These are phyloP conservation scores for Acanthosepion esculentum DNA, from an alignment of 2,888 invertebrate genomes.

Conservation along the genomic window DNA sequence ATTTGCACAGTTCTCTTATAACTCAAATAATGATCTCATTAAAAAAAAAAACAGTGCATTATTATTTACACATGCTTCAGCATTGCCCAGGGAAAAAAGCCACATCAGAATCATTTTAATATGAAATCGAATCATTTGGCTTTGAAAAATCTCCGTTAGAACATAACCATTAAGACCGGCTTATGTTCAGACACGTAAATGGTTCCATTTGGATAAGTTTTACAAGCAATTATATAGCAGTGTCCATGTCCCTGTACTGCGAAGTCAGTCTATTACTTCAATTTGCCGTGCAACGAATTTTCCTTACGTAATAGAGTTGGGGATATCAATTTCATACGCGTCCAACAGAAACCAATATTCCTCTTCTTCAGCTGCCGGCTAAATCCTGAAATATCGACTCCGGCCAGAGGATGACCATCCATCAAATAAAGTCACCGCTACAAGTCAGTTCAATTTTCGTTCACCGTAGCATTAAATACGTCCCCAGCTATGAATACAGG, in stretches of 20 bases:
- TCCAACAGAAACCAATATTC: not conserved
- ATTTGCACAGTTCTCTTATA: too few species aligned
- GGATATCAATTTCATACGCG: not conserved
- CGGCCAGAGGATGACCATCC: slow-evolving; percentile 13
- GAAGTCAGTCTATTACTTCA: not conserved
- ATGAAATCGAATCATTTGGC: not conserved
- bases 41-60: too few species aligned
- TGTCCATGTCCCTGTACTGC: not conserved
- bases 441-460: slow-evolving; percentile 21
- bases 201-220: not conserved
- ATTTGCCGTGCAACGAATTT: not conserved
- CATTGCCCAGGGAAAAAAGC: not conserved
- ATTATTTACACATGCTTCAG: too few species aligned
- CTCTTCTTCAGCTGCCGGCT: not conserved
- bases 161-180: not conserved
- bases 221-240: not conserved
- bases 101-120: not conserved
- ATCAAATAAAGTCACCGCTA: not conserved
- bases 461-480: slow-evolving; percentile 14
- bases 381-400: not conserved
- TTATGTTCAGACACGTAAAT: not conserved
- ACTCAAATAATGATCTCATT: too few species aligned
- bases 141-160: not conserved
- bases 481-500: slow-evolving; percentile 24
- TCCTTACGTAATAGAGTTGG: not conserved